Percentiles rank a stretch among this genome's conserved stretches.
phyloP scores from a whole-genome alignment of 2,888 invertebrate genomes.

The Orthonychiurus folsomi region DNA sequence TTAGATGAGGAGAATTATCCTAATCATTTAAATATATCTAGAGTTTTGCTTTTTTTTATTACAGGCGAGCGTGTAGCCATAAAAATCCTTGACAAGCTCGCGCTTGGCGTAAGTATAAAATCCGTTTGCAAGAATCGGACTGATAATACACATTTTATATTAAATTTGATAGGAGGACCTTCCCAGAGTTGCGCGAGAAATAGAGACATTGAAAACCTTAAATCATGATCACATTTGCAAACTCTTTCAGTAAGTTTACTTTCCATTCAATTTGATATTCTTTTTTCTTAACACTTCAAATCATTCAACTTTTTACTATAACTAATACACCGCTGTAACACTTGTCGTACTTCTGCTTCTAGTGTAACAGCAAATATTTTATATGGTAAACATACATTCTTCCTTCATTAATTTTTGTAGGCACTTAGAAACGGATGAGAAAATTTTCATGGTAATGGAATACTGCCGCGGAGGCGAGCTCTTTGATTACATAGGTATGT shows the following conservation, averaged over 20 bases:
- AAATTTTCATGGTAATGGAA: conserved; percentile 70
- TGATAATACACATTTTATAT: neutral
- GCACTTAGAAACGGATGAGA: conserved; percentile 64
- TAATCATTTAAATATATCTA: no score
- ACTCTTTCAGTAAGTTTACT: conserved; percentile 66
- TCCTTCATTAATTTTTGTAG: no score
- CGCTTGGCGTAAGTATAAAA: conserved; percentile 59
- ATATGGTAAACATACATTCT: no score
- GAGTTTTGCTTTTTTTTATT: no score
- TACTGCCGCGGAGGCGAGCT: conserved; percentile 74
- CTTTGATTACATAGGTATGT: conserved; percentile 64
- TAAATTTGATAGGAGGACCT: conserved; percentile 54
- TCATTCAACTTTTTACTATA: no score
- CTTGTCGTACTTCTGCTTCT: no score
- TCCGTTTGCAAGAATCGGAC: no score
- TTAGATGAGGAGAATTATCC: no score
- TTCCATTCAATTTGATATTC: no score
- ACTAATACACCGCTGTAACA: no score
- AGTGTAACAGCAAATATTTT: no score
- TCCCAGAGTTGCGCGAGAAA: conserved; percentile 60
- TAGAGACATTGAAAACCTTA: conserved; percentile 61
- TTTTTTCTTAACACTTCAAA: no score
- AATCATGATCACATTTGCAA: conserved; percentile 67
- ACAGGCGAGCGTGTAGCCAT: conserved; percentile 73
- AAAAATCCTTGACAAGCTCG: conserved; percentile 69